Evolutionary conservation across 2,113 vertebrate genomes (phyloP), one percentile per base, ranked within the genome.

Genomic region (Onychostoma macrolepis): DNA sequence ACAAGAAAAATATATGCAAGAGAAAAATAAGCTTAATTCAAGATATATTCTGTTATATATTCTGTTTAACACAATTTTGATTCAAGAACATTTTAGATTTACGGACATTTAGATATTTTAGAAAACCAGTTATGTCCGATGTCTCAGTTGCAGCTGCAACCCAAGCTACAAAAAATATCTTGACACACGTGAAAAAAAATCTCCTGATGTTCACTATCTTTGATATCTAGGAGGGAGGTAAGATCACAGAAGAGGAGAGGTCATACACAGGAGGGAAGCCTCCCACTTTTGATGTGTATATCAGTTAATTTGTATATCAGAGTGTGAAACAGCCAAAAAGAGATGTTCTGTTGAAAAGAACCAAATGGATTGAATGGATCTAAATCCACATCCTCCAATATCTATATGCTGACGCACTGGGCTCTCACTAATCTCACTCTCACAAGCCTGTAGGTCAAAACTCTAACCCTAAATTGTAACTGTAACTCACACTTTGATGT

Each of bases 251-350:
- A 53, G 85, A 71, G 24, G 56, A 43, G n/a, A 74, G 77, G 78
- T 67, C 50, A 45, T 41, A 28, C 63, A 80, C 45, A 30, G 65
- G n/a, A 26, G 58, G 26, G 26, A 67, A 67, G 72, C 41, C 77
- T 65, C 28, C 48, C 19, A 85, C 33, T 50, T 76, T 75, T 88
- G 77, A 85, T 85, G 67, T 82, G 71, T 83, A 86, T 69, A 76
- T 82, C 33, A 74, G 19, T 86, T 43, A 19, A 74, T 74, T 43
- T 74, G 67, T 45, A 50, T 53, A 45, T 79, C 12, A 43, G n/a
- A 24, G 15, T 67, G 50, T 24, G n/a, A 65, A 82, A 81, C 13
- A 45, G n/a, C 15, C 79, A 45, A 28, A 65, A 45, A 26, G n/a
- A 67, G 80, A 81, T 80, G 48, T 36, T 79, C 72, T 45, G 72